These are phyloP conservation scores for Pavo muticus DNA, from an alignment of 2,113 vertebrate genomes.

Conservation along the genomic window DNA sequence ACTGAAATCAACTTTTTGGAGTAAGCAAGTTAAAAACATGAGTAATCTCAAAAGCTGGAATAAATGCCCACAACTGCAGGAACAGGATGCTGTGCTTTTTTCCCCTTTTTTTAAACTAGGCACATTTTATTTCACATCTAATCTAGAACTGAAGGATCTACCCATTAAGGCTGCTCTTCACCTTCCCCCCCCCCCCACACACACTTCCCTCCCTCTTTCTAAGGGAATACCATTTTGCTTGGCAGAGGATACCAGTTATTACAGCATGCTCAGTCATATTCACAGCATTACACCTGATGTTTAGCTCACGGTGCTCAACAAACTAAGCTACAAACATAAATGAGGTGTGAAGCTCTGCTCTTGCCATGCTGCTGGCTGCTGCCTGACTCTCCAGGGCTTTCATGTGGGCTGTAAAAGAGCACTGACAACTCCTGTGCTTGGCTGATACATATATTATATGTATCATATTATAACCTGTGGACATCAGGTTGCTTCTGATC, in stretches of 20 bases:
- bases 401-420: neutral
- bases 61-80: neutral
- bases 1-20: no score
- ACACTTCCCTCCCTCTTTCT: neutral
- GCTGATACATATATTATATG: rapidly evolving
- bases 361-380: neutral
- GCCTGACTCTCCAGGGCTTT: neutral
- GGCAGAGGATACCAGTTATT: neutral
- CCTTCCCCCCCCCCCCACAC: no score
- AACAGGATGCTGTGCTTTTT: neutral
- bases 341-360: neutral
- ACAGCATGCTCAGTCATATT: neutral
- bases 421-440: neutral
- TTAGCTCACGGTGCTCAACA: neutral
- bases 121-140: neutral
- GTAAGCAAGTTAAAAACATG: neutral
- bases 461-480: no score
- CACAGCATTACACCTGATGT: neutral
- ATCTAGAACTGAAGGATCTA: neutral
- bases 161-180: neutral
- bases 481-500: neutral
- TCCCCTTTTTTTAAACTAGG: neutral
- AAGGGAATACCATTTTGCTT: neutral
- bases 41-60: neutral
- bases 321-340: neutral